These are phyloP conservation scores for Drosophila rufa DNA, from an alignment of 1,140 invertebrate genomes.

Conservation along the genomic window DNA sequence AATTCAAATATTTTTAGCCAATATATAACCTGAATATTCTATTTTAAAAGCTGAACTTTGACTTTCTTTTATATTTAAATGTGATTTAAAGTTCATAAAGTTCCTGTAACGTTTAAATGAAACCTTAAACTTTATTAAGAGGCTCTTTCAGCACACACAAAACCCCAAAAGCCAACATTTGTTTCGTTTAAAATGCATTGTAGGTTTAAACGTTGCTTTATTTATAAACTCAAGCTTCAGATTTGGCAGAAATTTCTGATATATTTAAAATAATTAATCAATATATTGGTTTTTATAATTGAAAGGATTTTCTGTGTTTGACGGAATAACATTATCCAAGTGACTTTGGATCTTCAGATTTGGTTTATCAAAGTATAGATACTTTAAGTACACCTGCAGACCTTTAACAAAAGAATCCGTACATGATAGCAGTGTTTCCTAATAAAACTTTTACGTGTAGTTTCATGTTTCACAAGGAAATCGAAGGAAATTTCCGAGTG, in stretches of 20 bases:
- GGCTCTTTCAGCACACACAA: no score
- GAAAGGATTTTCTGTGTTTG: no score
- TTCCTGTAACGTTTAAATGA: neutral
- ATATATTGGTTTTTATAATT: neutral
- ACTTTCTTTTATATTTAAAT: neutral
- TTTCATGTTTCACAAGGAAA: neutral
- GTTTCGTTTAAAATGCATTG: neutral
- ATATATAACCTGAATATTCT: neutral
- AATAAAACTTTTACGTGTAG: neutral
- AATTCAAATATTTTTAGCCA: neutral
- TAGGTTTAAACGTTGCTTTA: no score
- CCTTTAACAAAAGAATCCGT: no score
- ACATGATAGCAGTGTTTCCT: no score
- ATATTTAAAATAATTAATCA: neutral
- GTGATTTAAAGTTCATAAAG: neutral
- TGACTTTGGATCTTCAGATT: neutral
- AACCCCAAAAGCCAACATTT: neutral
- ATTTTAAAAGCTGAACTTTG: neutral
- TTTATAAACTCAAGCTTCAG: neutral
- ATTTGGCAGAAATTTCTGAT: neutral
- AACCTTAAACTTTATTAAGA: neutral
- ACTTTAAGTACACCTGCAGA: neutral
- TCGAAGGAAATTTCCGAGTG: constrained; percentile 9
- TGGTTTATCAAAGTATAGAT: no score
- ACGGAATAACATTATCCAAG: no score